These are phyloP conservation scores for Muscicapa striata DNA, from an alignment of 2,797 vertebrate species.

Conservation along the genomic window DNA sequence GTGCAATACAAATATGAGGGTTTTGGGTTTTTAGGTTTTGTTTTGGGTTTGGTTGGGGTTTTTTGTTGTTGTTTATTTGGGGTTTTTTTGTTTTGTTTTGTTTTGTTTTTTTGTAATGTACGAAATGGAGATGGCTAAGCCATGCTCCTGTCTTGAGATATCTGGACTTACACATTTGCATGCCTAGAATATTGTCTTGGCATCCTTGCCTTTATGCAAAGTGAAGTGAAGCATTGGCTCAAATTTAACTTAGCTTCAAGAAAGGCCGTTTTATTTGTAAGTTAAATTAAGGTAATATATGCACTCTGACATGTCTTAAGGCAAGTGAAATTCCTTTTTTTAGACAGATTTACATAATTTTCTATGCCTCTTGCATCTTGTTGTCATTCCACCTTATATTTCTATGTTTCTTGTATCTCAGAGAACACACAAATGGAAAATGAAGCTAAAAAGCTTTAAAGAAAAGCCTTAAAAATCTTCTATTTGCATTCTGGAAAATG, in stretches of 20 bases:
- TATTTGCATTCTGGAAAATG: background rate
- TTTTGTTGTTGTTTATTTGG: background rate
- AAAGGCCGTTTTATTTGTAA: constrained; percentile 34
- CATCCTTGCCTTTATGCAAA: background rate
- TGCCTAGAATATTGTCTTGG: background rate
- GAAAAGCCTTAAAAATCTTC: background rate
- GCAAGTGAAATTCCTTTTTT: background rate
- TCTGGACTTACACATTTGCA: background rate
- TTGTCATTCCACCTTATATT: background rate
- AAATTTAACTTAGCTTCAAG: constrained; percentile 3
- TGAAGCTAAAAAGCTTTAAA: background rate
- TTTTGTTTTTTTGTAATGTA: background rate
- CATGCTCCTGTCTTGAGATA: background rate
- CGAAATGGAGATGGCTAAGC: background rate
- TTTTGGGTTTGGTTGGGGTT: rapidly evolving
- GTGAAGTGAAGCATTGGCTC: background rate
- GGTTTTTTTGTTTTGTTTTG: no score
- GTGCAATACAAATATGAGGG: background rate
- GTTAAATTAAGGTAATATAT: constrained; percentile 13
- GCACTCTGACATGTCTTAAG: background rate
- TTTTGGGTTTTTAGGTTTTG: background rate
- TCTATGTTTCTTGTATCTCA: background rate
- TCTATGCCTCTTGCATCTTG: background rate
- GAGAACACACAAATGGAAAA: background rate
- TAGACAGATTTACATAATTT: constrained; percentile 2